Evolutionary conservation across 2,797 vertebrate species (phyloP), one percentile per base, ranked within the genome.

Genomic region (Anabacerthia variegaticeps): DNA sequence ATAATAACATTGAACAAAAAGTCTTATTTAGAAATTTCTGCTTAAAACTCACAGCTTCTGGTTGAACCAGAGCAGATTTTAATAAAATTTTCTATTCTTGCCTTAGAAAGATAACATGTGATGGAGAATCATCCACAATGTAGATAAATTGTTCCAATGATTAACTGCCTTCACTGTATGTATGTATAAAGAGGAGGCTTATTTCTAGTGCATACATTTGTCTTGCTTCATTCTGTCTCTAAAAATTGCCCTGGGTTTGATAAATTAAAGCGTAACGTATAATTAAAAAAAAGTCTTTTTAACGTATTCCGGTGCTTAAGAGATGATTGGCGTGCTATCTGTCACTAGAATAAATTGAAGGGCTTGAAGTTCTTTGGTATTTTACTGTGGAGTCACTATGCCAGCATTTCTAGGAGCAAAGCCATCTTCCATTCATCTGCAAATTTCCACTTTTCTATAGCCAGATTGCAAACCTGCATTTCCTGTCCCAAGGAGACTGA

Each of bases 191-290:
- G 92, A 92, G 77, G 68, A 95, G 67, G 80, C 74, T 95, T 96
- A 92, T 95, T 96, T 96, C 94, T 94, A 92, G 83, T 82, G 48
- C 43, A 39, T 92, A 79, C 83, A 96, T 94, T 95, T 95, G 74
- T 95, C 94, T 95, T 90, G 94, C 48, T 95, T 94, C 83, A 92
- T 94, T 94, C 85, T 86, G 85, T 83, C 74, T 93, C 92, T 92
- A 85, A 93, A 94, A 96, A 92, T 94, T 86, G 74, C 63, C n/a
- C 52, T 73, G 76, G 83, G 85, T 93, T 92, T 95, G 89, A 94
- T 87, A 85, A 94, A 93, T 92, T 93, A 69, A 96, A 96, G 82
- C 71, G 90, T 77, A 97, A 91, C 7, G 7, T 95, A 88, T 95
- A 95, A 97, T 95, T 95, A 12, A 72, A 93, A 91, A 88, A 68